These are phyloP conservation scores for Campaea margaritaria DNA, from an alignment of 2,888 invertebrate species.

Conservation along the genomic window DNA sequence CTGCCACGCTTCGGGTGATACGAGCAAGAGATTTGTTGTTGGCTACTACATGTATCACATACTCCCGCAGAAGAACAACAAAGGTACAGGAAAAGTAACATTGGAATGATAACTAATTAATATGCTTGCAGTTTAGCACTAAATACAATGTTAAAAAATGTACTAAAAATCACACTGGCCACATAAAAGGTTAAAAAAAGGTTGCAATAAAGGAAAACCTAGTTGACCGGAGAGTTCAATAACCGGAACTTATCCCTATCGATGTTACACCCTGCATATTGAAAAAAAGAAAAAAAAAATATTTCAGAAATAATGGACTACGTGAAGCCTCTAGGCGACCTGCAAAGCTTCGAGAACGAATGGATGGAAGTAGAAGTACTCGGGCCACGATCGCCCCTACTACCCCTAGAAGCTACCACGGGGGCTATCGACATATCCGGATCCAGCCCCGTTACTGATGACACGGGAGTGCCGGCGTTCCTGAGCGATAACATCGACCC, in stretches of 20 bases:
- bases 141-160: too few species aligned
- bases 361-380: slow-evolving; percentile 95
- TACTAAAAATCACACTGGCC: too few species aligned
- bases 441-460: slow-evolving; percentile 60
- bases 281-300: too few species aligned
- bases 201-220: too few species aligned
- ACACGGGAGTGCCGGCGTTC: slow-evolving; percentile 84
- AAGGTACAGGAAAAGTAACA: slow-evolving; percentile 54
- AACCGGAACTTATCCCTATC: too few species aligned
- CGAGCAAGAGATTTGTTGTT: slow-evolving; percentile 90
- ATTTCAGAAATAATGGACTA: slow-evolving; percentile 80
- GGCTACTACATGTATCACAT: slow-evolving; percentile 98
- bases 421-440: slow-evolving; percentile 73
- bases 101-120: background rate
- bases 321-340: slow-evolving; percentile 89
- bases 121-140: too few species aligned
- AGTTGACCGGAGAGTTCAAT: too few species aligned
- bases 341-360: slow-evolving; percentile 94
- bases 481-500: slow-evolving; percentile 85
- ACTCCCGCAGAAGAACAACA: slow-evolving; percentile 87
- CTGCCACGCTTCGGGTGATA: slow-evolving; percentile 96
- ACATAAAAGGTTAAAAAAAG: too few species aligned
- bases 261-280: too few species aligned
- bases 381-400: slow-evolving; percentile 83
- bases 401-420: slow-evolving; percentile 51